phyloP scores from a whole-genome alignment of 2,888 invertebrate species.

The Lochmaea crataegi region DNA sequence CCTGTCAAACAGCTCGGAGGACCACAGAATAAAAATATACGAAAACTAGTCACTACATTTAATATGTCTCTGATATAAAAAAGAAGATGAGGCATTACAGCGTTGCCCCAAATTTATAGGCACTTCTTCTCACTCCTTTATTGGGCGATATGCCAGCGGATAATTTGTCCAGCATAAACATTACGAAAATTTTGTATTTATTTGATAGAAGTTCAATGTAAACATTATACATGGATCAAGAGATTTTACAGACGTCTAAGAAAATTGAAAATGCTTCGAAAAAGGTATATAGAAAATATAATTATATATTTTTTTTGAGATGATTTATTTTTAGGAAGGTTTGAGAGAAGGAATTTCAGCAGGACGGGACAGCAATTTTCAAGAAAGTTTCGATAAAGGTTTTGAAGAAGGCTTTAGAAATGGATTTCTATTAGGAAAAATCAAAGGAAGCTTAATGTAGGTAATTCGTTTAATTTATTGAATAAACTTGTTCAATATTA shows the following conservation, averaged over 20 bases:
- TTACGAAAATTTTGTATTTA: too few relatives aligned
- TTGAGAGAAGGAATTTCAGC: slow-evolving; percentile 73
- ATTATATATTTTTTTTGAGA: neutral
- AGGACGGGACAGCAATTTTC: slow-evolving; percentile 74
- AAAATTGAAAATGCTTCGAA: slow-evolving; percentile 39
- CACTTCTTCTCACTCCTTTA: too few relatives aligned
- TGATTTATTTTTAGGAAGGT: slow-evolving; percentile 44
- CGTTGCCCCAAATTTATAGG: too few relatives aligned
- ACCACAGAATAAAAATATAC: too few relatives aligned
- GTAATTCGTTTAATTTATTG: slow-evolving; percentile 27
- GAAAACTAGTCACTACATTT: too few relatives aligned
- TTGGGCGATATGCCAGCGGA: too few relatives aligned
- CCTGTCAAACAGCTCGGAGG: too few relatives aligned
- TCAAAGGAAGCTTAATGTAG: slow-evolving; percentile 62
- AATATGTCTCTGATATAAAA: too few relatives aligned
- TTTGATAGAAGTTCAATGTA: too few relatives aligned
- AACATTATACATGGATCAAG: too few relatives aligned
- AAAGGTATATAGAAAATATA: slow-evolving; percentile 26
- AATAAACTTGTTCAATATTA: neutral
- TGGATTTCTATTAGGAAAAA: slow-evolving; percentile 70
- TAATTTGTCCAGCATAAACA: too few relatives aligned
- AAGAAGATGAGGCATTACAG: too few relatives aligned
- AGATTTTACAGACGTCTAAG: slow-evolving; percentile 37
- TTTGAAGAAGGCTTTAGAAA: slow-evolving; percentile 74
- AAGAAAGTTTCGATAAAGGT: slow-evolving; percentile 77